Evolutionary conservation across 1,140 invertebrate species (phyloP).

Genomic region (Lanistes nyassanus): DNA sequence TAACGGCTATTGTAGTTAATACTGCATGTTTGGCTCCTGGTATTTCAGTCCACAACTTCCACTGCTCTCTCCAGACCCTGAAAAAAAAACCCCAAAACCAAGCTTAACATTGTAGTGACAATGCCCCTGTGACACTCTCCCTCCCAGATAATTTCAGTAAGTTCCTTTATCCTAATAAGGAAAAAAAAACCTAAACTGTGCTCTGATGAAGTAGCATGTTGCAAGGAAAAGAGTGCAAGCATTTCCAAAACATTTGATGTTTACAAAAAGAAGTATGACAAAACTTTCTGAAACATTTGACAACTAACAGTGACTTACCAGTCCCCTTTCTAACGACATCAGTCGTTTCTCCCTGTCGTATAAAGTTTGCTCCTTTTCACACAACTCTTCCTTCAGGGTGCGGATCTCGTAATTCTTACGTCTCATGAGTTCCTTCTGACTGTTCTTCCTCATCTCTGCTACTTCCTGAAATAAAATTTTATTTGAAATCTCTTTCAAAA

Average conservation of each 20-base stretch:
- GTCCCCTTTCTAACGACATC: constrained; percentile 20
- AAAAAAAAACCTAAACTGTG: not conserved
- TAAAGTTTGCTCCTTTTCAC: constrained; percentile 47
- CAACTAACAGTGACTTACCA: constrained; percentile 18
- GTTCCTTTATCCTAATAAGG: constrained; percentile 1
- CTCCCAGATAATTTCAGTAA: not conserved
- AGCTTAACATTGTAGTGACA: not conserved
- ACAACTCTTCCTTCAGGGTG: constrained; percentile 62
- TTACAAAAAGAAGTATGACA: not conserved
- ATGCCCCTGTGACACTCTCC: not conserved
- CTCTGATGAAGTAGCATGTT: not conserved
- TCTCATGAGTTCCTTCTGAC: constrained; percentile 53
- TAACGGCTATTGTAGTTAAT: not conserved
- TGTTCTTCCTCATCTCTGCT: constrained; percentile 45
- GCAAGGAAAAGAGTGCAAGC: no score
- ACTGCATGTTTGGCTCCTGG: not conserved
- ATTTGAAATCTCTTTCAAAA: not conserved
- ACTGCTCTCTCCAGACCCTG: constrained; percentile 6
- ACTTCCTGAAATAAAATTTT: constrained; percentile 29
- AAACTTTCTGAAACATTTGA: no score
- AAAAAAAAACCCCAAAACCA: not conserved
- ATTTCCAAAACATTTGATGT: not conserved
- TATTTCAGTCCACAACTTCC: not conserved
- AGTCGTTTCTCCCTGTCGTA: constrained; percentile 27
- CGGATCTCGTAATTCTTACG: constrained; percentile 65